These are phyloP conservation scores for Itoplectis maculator DNA, from an alignment of 2,888 invertebrate genomes.

Conservation along the genomic window DNA sequence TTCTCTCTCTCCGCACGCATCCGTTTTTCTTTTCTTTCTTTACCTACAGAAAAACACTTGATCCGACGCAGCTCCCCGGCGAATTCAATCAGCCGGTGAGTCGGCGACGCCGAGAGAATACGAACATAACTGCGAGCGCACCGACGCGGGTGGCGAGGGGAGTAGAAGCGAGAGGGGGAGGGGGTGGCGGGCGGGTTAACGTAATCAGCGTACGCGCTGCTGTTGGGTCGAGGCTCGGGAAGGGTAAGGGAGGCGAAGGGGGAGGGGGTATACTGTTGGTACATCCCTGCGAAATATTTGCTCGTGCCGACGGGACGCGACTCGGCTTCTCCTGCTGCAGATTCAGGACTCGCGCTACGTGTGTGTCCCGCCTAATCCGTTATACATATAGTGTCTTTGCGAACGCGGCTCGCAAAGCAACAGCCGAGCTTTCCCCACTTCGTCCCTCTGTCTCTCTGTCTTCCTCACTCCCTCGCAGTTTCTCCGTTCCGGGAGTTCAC, in stretches of 20 bases:
- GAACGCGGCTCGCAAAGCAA: slow-evolving; percentile 30
- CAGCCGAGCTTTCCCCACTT: slow-evolving; percentile 3
- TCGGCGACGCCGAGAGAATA: slow-evolving; percentile 1
- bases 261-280: background rate
- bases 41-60: too few relatives aligned
- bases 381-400: slow-evolving; percentile 24
- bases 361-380: slow-evolving; percentile 53
- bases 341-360: background rate
- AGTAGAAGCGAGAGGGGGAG: too few relatives aligned
- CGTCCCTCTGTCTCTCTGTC: background rate
- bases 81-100: background rate
- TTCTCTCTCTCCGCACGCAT: background rate
- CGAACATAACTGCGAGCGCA: slow-evolving; percentile 4
- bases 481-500: too few relatives aligned
- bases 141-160: too few relatives aligned
- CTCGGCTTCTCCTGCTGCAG: background rate
- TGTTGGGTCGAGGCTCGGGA: slow-evolving; percentile 11
- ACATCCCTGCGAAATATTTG: slow-evolving; percentile 19
- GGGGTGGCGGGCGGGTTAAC: slow-evolving; percentile 24
- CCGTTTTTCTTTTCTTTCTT: background rate
- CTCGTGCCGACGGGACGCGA: slow-evolving; percentile 23
- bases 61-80: background rate
- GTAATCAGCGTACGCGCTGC: slow-evolving; percentile 15
- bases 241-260: too few relatives aligned
- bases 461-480: background rate